Percentiles rank a stretch among this genome's conserved stretches.
Conservation (phyloP, 2,113 vertebrate species). For the Vireo altiloquus region DNA sequence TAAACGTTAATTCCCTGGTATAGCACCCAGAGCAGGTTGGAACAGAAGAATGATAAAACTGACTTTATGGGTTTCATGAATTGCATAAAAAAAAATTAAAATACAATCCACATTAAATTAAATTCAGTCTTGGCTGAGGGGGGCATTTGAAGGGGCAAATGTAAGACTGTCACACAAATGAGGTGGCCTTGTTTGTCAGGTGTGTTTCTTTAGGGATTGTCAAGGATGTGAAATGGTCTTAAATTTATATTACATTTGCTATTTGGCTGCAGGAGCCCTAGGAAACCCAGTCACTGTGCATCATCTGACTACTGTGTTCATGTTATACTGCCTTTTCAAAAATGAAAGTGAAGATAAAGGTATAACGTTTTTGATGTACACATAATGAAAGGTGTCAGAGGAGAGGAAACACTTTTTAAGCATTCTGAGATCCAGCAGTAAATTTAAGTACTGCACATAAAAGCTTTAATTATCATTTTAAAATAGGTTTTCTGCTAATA, state of each 20-base stretch:
- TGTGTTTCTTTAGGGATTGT: background rate
- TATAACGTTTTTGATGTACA: background rate
- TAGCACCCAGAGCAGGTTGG: background rate
- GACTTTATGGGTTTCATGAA: background rate
- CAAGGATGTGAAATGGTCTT: background rate
- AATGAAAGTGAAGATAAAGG: background rate
- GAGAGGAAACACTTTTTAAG: background rate
- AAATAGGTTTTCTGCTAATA: background rate
- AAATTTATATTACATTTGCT: slow-evolving; percentile 11
- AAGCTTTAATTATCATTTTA: background rate
- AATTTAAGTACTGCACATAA: background rate
- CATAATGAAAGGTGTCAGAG: background rate
- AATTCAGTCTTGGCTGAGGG: background rate
- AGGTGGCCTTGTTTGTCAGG: background rate
- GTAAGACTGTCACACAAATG: background rate
- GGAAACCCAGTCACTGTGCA: background rate
- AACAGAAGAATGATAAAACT: background rate
- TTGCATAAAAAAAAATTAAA: background rate
- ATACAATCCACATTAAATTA: slow-evolving; percentile 30
- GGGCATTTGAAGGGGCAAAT: background rate
- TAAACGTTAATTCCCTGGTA: background rate
- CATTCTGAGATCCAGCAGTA: background rate
- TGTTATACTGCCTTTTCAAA: background rate
- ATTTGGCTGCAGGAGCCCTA: background rate
- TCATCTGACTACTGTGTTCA: background rate